Evolutionary conservation across 2,797 vertebrate genomes (phyloP), one percentile per base, ranked within the genome.

Genomic region (Anguilla pacifica): DNA sequence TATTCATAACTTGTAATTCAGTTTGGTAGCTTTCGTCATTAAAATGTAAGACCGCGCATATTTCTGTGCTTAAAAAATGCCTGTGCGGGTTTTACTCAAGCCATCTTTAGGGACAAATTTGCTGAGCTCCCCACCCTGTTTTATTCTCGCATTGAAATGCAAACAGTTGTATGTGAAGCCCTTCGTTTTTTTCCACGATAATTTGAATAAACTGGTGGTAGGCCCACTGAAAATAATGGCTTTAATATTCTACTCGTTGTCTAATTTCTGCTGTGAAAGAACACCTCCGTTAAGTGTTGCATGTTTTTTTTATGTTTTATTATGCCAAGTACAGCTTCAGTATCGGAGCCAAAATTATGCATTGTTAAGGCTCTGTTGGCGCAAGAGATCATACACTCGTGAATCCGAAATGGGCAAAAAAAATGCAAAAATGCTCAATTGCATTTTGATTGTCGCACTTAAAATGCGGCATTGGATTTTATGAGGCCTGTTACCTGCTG

Each of bases 381-480:
- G 10, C n/a, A 31, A n/a, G 28, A 9, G n/a, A 31, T 10, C 25
- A 6, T 10, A 64, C 6, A 7, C 10, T 19, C 22, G 13, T 17
- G 59, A 64, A 64, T 25, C 19, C 19, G 10, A 72, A 31, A 10
- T 10, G 1, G 67, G n/a, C n/a, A 31, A 64, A 19, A 72, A 35
- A 31, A 28, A 28, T 11, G 67, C 0, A 1, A 72, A 72, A 10
- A 28, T 11, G n/a, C 31, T 72, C 9, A 2, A 72, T 28, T 55
- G 28, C 35, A 19, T n/a, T 83, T 51, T 83, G 83, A 85, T 46
- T 43, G 84, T 64, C 70, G 59, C 57, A 10, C 70, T 70, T 49
- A 85, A 85, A 67, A 67, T 25, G 84, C 59, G 25, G 46, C 22
- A 46, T 85, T 49, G 0, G 84, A 5, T 85, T 67, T 67, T 64